Conservation (phyloP, 2,888 invertebrate genomes). For the Phoenoteleia sp. region DNA sequence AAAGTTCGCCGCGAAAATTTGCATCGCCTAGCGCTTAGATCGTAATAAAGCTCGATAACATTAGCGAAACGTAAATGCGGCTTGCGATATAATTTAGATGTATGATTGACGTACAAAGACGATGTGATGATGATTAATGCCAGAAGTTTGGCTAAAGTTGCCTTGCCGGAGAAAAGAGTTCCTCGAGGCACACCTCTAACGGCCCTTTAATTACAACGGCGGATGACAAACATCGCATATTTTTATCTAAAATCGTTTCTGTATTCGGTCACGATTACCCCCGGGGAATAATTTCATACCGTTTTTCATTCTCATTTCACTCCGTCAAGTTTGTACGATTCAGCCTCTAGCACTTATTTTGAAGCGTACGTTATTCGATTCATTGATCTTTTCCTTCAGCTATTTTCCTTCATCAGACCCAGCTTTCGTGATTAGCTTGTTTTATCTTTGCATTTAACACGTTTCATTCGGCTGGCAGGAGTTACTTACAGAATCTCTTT, state of each 20-base stretch:
- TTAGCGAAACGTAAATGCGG: conserved; percentile 52
- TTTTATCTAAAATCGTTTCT: conserved; percentile 79
- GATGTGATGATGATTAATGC: conserved; percentile 68
- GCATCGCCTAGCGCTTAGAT: conserved; percentile 40
- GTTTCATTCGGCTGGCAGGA: neutral
- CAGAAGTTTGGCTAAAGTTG: conserved; percentile 53
- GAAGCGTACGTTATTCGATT: conserved; percentile 43
- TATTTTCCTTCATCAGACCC: conserved; percentile 38
- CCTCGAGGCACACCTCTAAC: conserved; percentile 44
- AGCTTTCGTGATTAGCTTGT: conserved; percentile 45
- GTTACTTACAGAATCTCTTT: neutral
- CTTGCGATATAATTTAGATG: conserved; percentile 62
- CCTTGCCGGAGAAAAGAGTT: conserved; percentile 37
- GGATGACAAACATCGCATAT: conserved; percentile 80
- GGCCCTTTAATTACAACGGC: conserved; percentile 77
- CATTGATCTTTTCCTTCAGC: conserved; percentile 48
- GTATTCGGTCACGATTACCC: conserved; percentile 72
- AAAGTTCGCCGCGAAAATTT: conserved; percentile 45
- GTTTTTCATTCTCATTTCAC: conserved; percentile 60
- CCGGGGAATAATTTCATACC: conserved; percentile 77
- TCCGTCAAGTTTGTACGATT: conserved; percentile 47
- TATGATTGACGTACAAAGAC: conserved; percentile 68
- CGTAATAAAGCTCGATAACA: conserved; percentile 45
- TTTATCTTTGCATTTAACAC: conserved; percentile 43
- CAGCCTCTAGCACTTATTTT: conserved; percentile 58